Percentiles rank a stretch among this genome's conserved stretches.
phyloP scores from a whole-genome alignment of 2,113 vertebrate genomes.

The Fukomys damarensis region DNA sequence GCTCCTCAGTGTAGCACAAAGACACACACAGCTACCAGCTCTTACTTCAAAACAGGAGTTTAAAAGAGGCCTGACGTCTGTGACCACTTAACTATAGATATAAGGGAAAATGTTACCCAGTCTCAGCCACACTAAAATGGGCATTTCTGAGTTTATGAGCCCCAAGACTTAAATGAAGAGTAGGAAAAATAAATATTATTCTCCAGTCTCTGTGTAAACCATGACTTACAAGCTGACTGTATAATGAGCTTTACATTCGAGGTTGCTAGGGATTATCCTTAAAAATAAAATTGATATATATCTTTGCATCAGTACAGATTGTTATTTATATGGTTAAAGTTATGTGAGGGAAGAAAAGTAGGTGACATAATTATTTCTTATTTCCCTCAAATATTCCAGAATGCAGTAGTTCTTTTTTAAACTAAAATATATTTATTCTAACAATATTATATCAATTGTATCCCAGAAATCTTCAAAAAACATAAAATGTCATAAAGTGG shows the following conservation, averaged over 20 bases:
- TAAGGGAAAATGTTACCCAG: background rate
- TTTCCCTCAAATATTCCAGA: background rate
- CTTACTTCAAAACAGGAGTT: background rate
- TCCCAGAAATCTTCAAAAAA: slow-evolving; percentile 12
- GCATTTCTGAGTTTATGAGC: background rate
- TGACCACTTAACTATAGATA: background rate
- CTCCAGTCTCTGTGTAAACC: background rate
- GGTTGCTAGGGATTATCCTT: background rate
- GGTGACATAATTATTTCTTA: background rate
- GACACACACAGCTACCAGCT: background rate
- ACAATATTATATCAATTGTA: background rate
- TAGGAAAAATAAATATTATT: background rate
- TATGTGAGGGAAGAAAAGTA: background rate
- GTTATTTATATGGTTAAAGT: background rate
- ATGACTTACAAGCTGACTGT: background rate
- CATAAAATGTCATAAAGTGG: slow-evolving; percentile 39
- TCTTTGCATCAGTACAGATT: background rate
- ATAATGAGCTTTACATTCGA: background rate
- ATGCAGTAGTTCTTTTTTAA: background rate
- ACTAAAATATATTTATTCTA: slow-evolving; percentile 26
- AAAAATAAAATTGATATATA: background rate
- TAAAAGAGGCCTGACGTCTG: background rate
- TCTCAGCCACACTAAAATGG: background rate
- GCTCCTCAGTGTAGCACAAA: background rate
- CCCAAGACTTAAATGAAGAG: background rate